Base-by-base conservation (phyloP, 2,113 vertebrate genomes). In the Herpetotheres cachinnans region DNA sequence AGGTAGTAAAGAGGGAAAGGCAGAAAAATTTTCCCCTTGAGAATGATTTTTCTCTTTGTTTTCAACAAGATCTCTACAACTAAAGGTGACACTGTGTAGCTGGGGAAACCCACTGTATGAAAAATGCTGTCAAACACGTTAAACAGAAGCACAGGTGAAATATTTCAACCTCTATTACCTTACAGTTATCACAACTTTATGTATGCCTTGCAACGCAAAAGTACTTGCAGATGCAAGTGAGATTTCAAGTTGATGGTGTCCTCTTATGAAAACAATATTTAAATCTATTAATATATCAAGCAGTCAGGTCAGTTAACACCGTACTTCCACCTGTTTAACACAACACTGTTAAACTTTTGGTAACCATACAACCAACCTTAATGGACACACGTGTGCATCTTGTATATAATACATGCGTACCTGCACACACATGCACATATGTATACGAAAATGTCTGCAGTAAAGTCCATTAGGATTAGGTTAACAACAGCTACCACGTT, bases 361-460 rank as follows among this genome's bases (percentile, higher is more conserved):
- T 18, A 85, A 38, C 24, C 62, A 24, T 20, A 69, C 5, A 62
- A 83, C 32, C 10, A 71, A 36, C 55, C 22, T 65, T 38, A 70
- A 52, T 0, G 47, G 63, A 46, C 14, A 62, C 22, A 9, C 0
- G 1, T 30, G 18, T 54, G 16, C 20, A 10, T 47, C 14, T 85
- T n/a, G 27, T 46, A 11, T 25, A 14, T 29, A 34, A 63, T 12
- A 21, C n/a, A 47, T 13, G 14, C 0, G 0, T 10, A 49, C 10
- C 16, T 27, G 36, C 59, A 26, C 38, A 32, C 7, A n/a, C 16
- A 9, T 25, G 4, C 10, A 62, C 10, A 17, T 24, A 16, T 4
- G 16, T 19, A 13, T 46, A 83, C 49, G 38, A 58, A 86, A 77
- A 62, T 5, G 1, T 9, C 46, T 36, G 32, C 52, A 89, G 29